A percentile compares a stretch with the other conserved stretches of the same genome.
Conservation (phyloP, 2,888 invertebrate species). For the Belgica antarctica region DNA sequence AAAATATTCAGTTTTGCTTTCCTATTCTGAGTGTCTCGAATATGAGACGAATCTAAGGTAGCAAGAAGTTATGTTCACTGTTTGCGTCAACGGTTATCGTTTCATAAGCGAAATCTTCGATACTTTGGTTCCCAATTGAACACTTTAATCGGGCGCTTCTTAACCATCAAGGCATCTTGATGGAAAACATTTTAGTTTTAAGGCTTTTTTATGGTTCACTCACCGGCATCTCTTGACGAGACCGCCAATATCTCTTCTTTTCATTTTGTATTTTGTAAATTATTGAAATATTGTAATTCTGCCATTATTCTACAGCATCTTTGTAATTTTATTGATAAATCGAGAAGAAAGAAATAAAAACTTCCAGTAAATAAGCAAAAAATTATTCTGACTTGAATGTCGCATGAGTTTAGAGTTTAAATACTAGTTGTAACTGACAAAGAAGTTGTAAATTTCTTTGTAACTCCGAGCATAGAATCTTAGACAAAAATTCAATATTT, state of each 20-base stretch:
- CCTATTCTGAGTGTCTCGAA: conserved; percentile 4
- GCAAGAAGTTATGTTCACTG: too few relatives aligned
- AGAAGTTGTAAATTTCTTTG: conserved; percentile 6
- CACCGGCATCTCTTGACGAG: not conserved
- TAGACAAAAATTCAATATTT: not conserved
- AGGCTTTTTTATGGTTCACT: not conserved
- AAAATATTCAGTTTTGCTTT: not conserved
- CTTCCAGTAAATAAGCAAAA: conserved; percentile 20
- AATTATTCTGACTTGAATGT: not conserved
- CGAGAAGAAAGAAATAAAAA: conserved; percentile 16
- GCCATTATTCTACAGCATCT: conserved; percentile 18
- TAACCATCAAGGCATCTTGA: not conserved
- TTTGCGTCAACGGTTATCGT: too few relatives aligned
- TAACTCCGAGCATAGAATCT: not conserved
- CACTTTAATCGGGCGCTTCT: not conserved
- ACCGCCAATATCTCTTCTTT: not conserved
- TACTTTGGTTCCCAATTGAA: not conserved
- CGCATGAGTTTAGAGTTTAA: conserved; percentile 15
- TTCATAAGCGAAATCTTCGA: too few relatives aligned
- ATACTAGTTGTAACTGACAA: not conserved
- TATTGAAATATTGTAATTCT: conserved; percentile 8
- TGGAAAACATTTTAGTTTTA: not conserved
- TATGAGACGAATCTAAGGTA: conserved; percentile 4
- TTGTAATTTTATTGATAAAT: conserved; percentile 5
- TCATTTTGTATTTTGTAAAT: not conserved